Base-by-base conservation (phyloP, 1,140 invertebrate genomes). In the Temnothorax curvispinosus region DNA sequence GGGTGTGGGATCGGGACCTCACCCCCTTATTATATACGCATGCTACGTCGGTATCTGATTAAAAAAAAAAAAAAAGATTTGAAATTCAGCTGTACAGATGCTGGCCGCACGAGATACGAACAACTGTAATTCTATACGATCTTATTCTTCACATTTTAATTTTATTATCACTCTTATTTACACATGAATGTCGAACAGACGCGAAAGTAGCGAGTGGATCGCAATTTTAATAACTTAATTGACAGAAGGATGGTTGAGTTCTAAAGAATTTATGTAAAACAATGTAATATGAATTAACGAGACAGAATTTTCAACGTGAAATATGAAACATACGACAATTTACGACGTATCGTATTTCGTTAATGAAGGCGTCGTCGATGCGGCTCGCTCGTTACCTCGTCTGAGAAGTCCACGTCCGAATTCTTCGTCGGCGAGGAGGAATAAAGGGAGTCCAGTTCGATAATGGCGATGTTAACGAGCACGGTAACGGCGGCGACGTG, bases 401-500 rank as follows among this genome's bases (percentile, higher is more conserved):
- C 35, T 11, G 11, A 32, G 1, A 21, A 56, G 3, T 67, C 15
- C 8, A 74, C 27, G 11, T 86, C 58, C 41, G 0, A 41, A 9
- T 21, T 6, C 11, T 78, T 50, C 35, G 9, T 3, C 6, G 64
- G 0, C 3, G 21, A 0, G 27, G 3, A 9, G 0, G 67, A 62
- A 9, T 78, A 47, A 6, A 86, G 47, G 13, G 75, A 56, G 5
- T 89, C 74, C 27, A 89, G 13, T 1, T 90, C 85, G 15, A 90
- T n/a, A 54, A 90, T 13, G 0, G 78, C 64, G 32, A 90, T 80
- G 13, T 87, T 90, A 5, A 88, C 58, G 9, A 90, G 32, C 9
- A 87, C 5, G 7, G 69, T 72, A 27, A 69, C 54, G 35, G 67
- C 54, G 27, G 74, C 78, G n/a, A 89, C 32, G 60, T 84, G 89